These are phyloP conservation scores for Podarcis siculus DNA, from an alignment of 2,797 vertebrate genomes.

Conservation along the genomic window DNA sequence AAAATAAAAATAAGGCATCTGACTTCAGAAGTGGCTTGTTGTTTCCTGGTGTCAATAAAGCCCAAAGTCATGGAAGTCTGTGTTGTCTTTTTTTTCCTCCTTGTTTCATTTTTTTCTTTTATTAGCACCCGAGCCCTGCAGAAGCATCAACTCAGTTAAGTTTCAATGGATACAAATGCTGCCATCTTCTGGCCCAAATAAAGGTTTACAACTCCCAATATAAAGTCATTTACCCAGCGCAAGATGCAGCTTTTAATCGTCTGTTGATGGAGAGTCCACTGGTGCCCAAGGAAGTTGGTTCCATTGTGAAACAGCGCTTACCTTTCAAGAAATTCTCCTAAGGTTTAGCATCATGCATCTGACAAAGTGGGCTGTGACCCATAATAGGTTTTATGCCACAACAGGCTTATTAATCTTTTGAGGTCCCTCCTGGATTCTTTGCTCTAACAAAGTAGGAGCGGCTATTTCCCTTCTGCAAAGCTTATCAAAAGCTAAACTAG, in stretches of 20 bases:
- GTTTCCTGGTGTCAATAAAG: background rate
- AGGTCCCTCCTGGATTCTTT: background rate
- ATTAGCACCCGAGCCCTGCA: background rate
- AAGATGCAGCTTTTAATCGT: background rate
- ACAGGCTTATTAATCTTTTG: background rate
- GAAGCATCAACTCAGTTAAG: background rate
- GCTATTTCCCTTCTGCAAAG: background rate
- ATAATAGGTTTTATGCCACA: no score
- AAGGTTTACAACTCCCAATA: background rate
- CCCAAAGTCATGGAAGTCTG: background rate
- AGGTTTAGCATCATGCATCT: no score
- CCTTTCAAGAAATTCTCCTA: no score
- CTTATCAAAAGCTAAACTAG: background rate
- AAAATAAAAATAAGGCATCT: background rate
- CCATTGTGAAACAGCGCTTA: no score
- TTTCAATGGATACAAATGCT: conserved; percentile 27
- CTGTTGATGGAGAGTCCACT: no score
- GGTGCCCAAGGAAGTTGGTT: no score
- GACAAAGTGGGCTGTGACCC: no score
- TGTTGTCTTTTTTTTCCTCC: no score
- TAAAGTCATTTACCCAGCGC: background rate
- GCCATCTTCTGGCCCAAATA: conserved; percentile 46
- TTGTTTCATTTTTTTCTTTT: conserved; percentile 3
- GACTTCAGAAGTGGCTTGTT: background rate
- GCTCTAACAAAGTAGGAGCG: background rate